Percentiles rank a stretch among this genome's conserved stretches.
These are phyloP conservation scores for Galleria mellonella DNA, from an alignment of 1,140 invertebrate genomes.

Conservation along the genomic window DNA sequence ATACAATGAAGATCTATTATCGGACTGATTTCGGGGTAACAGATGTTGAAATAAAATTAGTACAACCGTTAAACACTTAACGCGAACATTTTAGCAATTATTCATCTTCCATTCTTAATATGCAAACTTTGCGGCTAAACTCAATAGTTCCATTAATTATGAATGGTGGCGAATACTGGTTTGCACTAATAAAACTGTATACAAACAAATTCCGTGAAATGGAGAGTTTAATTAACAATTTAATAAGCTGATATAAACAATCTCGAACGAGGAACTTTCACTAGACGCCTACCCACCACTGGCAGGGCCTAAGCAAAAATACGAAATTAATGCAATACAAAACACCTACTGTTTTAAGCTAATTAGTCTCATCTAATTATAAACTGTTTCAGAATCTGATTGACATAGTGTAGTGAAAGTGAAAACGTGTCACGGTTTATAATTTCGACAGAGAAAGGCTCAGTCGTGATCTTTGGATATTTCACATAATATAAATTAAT, in stretches of 20 bases:
- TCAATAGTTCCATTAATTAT: background rate
- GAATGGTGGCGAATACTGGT: too few relatives aligned
- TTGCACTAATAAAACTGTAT: conserved; percentile 5
- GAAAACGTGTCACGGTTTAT: conserved; percentile 59
- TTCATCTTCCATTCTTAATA: too few relatives aligned
- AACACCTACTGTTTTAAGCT: conserved; percentile 28
- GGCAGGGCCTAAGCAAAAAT: conserved; percentile 7
- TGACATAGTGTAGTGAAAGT: conserved; percentile 61
- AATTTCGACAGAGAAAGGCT: conserved; percentile 58
- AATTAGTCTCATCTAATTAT: conserved; percentile 55
- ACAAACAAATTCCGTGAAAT: conserved; percentile 23
- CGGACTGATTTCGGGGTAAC: conserved; percentile 19
- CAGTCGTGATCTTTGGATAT: conserved; percentile 8
- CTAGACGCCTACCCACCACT: conserved; percentile 26
- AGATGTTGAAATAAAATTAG: conserved; percentile 19
- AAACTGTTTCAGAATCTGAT: conserved; percentile 55
- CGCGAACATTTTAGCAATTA: too few relatives aligned
- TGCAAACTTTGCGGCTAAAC: background rate
- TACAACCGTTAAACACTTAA: conserved; percentile 23
- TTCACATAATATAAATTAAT: background rate
- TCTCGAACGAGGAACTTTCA: conserved; percentile 35
- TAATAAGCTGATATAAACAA: conserved; percentile 22
- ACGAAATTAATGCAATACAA: conserved; percentile 9
- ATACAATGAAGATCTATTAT: conserved; percentile 45
- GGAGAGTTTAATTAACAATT: conserved; percentile 28